These are phyloP conservation scores for Parnassius glacialis DNA, from an alignment of 2,888 invertebrate genomes.

Conservation along the genomic window DNA sequence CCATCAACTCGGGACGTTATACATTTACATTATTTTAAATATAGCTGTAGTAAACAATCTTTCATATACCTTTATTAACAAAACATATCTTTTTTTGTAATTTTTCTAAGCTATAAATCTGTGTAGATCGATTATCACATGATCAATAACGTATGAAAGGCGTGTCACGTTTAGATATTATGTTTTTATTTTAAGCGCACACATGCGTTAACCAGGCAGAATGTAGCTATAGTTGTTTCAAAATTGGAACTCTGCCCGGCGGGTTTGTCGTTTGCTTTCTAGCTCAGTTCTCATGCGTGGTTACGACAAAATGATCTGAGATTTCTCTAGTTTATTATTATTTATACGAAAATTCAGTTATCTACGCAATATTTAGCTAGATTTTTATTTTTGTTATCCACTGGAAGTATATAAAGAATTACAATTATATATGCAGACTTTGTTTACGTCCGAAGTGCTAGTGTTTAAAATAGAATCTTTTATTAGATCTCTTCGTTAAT, in stretches of 20 bases:
- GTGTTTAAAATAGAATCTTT: slow-evolving; percentile 73
- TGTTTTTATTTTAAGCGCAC: slow-evolving; percentile 41
- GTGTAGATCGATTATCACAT: no score
- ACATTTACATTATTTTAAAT: no score
- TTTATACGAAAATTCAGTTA: background rate
- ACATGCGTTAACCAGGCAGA: slow-evolving; percentile 50
- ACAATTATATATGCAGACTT: slow-evolving; percentile 31
- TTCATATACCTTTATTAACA: no score
- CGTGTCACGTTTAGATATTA: slow-evolving; percentile 9
- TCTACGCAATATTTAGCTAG: no score
- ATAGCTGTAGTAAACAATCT: no score
- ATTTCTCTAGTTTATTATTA: background rate
- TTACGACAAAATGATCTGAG: slow-evolving; percentile 48
- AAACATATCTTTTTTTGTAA: no score
- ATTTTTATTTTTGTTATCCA: no score
- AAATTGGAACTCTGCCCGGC: slow-evolving; percentile 74
- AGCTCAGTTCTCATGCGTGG: slow-evolving; percentile 55
- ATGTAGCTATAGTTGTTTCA: slow-evolving; percentile 62
- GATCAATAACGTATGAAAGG: slow-evolving; percentile 1
- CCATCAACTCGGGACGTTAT: no score
- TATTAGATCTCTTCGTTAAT: slow-evolving; percentile 65
- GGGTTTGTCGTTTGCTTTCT: slow-evolving; percentile 54
- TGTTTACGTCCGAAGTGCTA: slow-evolving; percentile 55
- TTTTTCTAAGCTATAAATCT: no score
- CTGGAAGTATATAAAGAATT: no score